These are phyloP conservation scores for Yasuhikotakia modesta DNA, from an alignment of 2,797 vertebrate genomes.

Conservation along the genomic window DNA sequence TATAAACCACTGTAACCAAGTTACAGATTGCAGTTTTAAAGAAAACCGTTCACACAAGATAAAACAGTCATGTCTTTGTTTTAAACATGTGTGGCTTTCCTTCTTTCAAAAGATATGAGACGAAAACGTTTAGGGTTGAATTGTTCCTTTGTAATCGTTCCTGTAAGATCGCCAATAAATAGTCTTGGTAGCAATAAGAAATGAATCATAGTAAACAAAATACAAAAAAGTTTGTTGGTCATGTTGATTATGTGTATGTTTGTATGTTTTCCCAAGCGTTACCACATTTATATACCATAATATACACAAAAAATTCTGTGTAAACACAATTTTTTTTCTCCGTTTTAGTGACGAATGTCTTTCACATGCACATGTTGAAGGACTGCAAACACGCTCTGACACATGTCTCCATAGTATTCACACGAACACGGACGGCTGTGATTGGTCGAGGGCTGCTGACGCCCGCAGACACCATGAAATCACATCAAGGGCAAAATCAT, in stretches of 20 bases:
- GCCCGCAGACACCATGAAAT: conserved; percentile 43
- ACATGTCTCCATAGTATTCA: neutral
- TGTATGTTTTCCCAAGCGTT: neutral
- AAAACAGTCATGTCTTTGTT: no score
- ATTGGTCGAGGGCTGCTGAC: neutral
- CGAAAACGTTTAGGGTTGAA: no score
- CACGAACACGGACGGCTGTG: conserved; percentile 7
- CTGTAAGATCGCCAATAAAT: no score
- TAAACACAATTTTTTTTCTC: neutral
- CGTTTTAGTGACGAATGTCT: conserved; percentile 1
- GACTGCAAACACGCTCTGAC: neutral
- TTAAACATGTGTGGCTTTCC: no score
- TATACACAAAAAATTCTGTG: neutral
- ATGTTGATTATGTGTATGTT: neutral
- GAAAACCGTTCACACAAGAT: no score
- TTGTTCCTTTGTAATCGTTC: no score
- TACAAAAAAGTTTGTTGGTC: neutral
- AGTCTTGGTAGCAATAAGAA: no score
- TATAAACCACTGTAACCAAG: no score
- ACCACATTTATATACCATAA: neutral
- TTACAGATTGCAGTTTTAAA: no score
- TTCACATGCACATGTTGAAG: neutral
- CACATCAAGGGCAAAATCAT: conserved; percentile 43
- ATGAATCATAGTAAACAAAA: neutral
- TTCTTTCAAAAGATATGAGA: neutral